Base-by-base conservation (phyloP, 2,888 invertebrate genomes). In the Fragum whitleyi region DNA sequence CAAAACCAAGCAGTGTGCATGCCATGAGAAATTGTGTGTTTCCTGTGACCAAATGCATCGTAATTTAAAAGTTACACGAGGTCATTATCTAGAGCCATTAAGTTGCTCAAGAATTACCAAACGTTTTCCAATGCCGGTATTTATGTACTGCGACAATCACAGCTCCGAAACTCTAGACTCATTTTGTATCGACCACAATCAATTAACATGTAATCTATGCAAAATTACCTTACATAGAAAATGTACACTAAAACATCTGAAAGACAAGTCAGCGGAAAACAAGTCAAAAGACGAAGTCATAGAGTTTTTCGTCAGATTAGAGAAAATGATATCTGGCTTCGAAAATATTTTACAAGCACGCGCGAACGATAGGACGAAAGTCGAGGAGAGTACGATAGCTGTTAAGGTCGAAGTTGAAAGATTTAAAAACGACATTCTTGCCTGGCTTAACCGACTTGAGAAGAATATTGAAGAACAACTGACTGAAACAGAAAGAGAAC, bases 191-290 rank as follows among this genome's bases (percentile, higher is more conserved):
- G 28, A 16, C 19, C 62, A 62, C 36, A 36, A 21, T n/a, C 11
- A 36, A 21, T 16, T 16, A 1, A 21, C n/a, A 5, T 53, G 62
- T n/a, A 16, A 6, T 21, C 36, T 39, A 9, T 62, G 62, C 36
- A 62, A 32, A 39, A 36, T 16, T 11, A 39, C 39, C 3, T 36
- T 29, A 39, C 62, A 62, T n/a, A 62, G 62, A 39, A 62, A 62
- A 1, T 62, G 62, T 36, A 36, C 26, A 2, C 26, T n/a, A 7
- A 36, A 21, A 5, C 16, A 0, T 11, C 39, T 62, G 3, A 9
- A 16, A n/a, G 36, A 36, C 1, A 28, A 6, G 6, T 1, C 62
- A 2, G 6, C 2, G 0, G 36, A 62, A 3, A 1, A 19, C 16
- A 32, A 62, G n/a, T 21, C n/a, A 5, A 62, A 36, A 5, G 3